Evolutionary conservation across 2,888 invertebrate genomes (phyloP).

Genomic region (Drosophila testacea): DNA sequence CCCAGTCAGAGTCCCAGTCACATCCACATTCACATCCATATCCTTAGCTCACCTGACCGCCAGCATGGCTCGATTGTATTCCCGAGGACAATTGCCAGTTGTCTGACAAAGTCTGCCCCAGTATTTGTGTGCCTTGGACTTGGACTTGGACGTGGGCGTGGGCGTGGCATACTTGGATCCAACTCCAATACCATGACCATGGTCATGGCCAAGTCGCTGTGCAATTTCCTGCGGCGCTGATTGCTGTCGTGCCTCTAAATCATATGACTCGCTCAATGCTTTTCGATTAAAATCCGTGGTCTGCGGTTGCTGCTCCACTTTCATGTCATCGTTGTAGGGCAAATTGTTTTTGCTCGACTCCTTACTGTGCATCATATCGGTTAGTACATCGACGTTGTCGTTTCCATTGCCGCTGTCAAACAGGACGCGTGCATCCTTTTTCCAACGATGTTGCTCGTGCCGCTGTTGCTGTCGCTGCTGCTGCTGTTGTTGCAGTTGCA

Average conservation of each 20-base stretch:
- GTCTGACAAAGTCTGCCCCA: constrained; percentile 72
- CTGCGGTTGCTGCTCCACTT: constrained; percentile 29
- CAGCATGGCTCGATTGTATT: constrained; percentile 71
- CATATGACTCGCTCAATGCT: constrained; percentile 59
- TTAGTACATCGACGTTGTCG: constrained; percentile 48
- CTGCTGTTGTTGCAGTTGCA: constrained; percentile 37
- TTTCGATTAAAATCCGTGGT: constrained; percentile 74
- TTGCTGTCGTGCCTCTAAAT: constrained; percentile 74
- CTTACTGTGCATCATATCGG: constrained; percentile 62
- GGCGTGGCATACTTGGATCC: constrained; percentile 69
- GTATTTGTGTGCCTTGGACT: constrained; percentile 52
- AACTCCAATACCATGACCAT: constrained; percentile 27
- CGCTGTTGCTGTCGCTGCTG: constrained; percentile 35
- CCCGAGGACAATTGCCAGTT: constrained; percentile 71
- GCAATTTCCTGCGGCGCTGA: constrained; percentile 75
- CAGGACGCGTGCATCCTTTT: constrained; percentile 79
- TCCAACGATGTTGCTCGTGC: constrained; percentile 52
- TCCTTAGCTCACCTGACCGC: constrained; percentile 76
- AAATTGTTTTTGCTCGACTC: constrained; percentile 46
- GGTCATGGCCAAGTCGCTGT: constrained; percentile 37
- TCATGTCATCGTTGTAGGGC: constrained; percentile 31
- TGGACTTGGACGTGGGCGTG: constrained; percentile 53
- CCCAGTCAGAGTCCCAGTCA: constrained; percentile 45
- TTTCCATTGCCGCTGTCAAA: constrained; percentile 59
- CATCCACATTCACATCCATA: constrained; percentile 4